A percentile compares a stretch with the other conserved stretches of the same genome.
phyloP scores from a whole-genome alignment of 2,888 invertebrate genomes.

The Dromius quadrimaculatus region DNA sequence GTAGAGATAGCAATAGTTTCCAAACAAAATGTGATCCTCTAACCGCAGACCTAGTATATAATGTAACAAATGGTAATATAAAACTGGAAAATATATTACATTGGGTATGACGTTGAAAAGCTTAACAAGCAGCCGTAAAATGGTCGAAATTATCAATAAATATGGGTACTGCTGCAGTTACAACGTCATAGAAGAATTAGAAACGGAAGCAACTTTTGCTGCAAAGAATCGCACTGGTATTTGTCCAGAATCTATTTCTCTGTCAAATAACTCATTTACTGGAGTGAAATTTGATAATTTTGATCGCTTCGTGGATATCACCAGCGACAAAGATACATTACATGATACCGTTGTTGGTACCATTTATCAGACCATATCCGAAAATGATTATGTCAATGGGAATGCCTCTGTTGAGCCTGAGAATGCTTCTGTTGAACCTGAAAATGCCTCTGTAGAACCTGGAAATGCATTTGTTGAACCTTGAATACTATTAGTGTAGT shows the following conservation, averaged over 20 bases:
- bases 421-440: too few species aligned
- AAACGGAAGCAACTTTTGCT: slow-evolving; percentile 53
- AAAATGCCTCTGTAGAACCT: too few species aligned
- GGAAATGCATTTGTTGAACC: too few species aligned
- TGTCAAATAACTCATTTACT: slow-evolving; percentile 41
- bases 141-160: slow-evolving; percentile 55
- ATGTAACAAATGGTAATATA: neutral
- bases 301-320: slow-evolving; percentile 54
- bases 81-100: too few species aligned
- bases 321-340: slow-evolving; percentile 54
- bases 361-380: too few species aligned
- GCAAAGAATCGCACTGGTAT: slow-evolving; percentile 44
- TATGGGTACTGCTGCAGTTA: slow-evolving; percentile 57
- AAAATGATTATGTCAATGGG: too few species aligned
- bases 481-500: too few species aligned
- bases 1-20: too few species aligned
- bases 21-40: too few species aligned
- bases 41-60: neutral
- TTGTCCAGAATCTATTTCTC: slow-evolving; percentile 53
- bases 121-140: slow-evolving; percentile 55
- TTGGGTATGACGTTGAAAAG: too few species aligned
- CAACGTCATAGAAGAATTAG: slow-evolving; percentile 54
- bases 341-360: slow-evolving; percentile 40
- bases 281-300: slow-evolving; percentile 54
- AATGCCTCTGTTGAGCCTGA: too few species aligned